Evolutionary conservation across 2,888 invertebrate species (phyloP).

Genomic region (Dyspetes luteomarginatus): DNA sequence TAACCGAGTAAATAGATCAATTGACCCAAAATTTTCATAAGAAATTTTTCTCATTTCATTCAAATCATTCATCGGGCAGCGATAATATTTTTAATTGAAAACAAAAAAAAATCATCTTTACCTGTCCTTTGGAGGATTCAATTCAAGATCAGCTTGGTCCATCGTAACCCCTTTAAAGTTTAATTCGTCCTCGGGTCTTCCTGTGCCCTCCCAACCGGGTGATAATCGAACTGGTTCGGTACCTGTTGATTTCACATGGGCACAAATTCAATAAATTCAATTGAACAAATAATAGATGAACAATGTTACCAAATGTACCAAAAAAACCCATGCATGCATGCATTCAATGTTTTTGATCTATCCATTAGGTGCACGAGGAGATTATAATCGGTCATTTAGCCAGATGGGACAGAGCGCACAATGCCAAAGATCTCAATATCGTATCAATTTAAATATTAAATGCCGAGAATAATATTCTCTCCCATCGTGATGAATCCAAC

Average conservation of each 20-base stretch:
- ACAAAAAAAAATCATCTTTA: constrained; percentile 70
- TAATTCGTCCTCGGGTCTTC: constrained; percentile 92
- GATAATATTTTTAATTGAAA: constrained; percentile 14
- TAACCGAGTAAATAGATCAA: too few relatives aligned
- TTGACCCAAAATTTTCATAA: too few relatives aligned
- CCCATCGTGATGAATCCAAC: constrained; percentile 31
- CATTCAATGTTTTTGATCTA: not conserved
- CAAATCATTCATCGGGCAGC: not conserved
- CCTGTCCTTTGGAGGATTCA: constrained; percentile 91
- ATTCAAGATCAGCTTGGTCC: constrained; percentile 88
- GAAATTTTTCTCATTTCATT: too few relatives aligned
- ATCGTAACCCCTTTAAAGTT: constrained; percentile 90
- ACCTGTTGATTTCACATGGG: constrained; percentile 77
- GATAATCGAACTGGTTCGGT: constrained; percentile 92
- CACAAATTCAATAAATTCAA: not conserved
- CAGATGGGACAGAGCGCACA: not conserved
- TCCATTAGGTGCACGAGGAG: not conserved
- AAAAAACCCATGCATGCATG: constrained; percentile 15
- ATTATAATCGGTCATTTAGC: constrained; percentile 8
- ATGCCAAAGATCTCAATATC: constrained; percentile 30
- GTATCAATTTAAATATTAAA: constrained; percentile 37
- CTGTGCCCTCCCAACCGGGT: constrained; percentile 94
- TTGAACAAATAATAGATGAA: not conserved
- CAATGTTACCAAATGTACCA: too few relatives aligned
- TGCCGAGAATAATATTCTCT: constrained; percentile 21